Percentiles rank a stretch among this genome's conserved stretches.
Evolutionary conservation across 2,888 invertebrate species (phyloP).

Genomic region (Lasioglossum marginatum): DNA sequence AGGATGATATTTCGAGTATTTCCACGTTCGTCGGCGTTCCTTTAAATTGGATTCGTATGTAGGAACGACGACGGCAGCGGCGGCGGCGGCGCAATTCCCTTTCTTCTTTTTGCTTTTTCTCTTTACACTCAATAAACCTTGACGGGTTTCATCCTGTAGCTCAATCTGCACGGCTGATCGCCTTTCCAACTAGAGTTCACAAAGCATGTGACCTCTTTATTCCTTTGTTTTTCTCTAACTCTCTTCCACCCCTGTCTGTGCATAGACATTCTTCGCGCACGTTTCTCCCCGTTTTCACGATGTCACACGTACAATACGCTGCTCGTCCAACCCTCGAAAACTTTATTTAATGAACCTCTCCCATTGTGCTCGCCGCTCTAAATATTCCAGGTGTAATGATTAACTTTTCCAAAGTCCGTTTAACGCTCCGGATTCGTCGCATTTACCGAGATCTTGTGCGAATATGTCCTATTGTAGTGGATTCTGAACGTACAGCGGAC

Average conservation of each 20-base stretch:
- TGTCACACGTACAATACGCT: not conserved
- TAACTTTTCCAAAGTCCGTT: not conserved
- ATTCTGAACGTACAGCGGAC: not conserved
- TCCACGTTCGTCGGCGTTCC: not conserved
- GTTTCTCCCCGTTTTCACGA: conserved; percentile 8
- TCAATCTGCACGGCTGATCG: conserved; percentile 65
- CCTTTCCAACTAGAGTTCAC: conserved; percentile 49
- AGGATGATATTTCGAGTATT: not conserved
- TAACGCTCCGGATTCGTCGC: not conserved
- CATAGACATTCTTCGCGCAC: not conserved
- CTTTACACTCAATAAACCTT: conserved; percentile 48
- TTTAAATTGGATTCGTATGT: conserved; percentile 4
- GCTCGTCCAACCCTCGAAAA: not conserved
- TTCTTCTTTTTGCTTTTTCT: not conserved
- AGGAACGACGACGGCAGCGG: not conserved
- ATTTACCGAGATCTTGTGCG: not conserved
- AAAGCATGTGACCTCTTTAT: conserved; percentile 44
- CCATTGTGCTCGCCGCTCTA: not conserved
- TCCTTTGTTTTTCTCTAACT: conserved; percentile 43
- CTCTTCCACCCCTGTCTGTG: not conserved
- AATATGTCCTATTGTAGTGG: not conserved
- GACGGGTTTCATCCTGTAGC: conserved; percentile 59
- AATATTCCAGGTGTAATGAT: conserved; percentile 6
- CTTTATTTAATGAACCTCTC: conserved; percentile 3
- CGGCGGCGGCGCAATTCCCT: not conserved